Evolutionary conservation across 2,888 invertebrate genomes (phyloP).

Genomic region (Sesia bembeciformis): DNA sequence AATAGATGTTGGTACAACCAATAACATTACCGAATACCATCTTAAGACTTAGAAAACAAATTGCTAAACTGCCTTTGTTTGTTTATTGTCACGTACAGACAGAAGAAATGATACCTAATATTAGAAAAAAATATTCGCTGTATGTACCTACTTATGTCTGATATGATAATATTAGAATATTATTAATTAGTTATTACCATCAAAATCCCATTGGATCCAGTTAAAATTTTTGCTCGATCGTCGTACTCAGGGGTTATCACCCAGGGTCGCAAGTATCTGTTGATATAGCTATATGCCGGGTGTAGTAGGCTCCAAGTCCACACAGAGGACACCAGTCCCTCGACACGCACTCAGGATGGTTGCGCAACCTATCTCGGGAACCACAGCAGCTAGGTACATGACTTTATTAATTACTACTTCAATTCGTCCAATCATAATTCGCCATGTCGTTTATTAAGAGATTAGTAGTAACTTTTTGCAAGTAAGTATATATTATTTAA

Average conservation of each 20-base stretch:
- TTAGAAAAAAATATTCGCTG: neutral
- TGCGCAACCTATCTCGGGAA: constrained; percentile 77
- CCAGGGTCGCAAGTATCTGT: neutral
- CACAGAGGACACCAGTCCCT: constrained; percentile 29
- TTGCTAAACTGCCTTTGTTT: too few relatives aligned
- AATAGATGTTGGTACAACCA: too few relatives aligned
- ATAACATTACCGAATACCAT: too few relatives aligned
- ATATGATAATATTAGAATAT: neutral
- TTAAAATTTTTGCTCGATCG: neutral
- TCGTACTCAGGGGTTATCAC: neutral
- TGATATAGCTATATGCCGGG: neutral
- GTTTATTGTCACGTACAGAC: too few relatives aligned
- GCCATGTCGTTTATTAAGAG: neutral
- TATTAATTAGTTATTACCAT: neutral
- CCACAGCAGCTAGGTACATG: constrained; percentile 78
- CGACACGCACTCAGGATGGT: constrained; percentile 40
- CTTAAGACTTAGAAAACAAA: too few relatives aligned
- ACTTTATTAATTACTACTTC: too few relatives aligned
- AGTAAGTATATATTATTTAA: too few relatives aligned
- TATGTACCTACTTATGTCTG: neutral
- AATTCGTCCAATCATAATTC: too few relatives aligned
- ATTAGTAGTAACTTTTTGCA: neutral
- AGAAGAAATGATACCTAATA: too few relatives aligned
- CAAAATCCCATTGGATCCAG: neutral
- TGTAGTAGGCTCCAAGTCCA: neutral